Evolutionary conservation across 2,113 vertebrate genomes (phyloP).

Genomic region (Choloepus hoffmanni): DNA sequence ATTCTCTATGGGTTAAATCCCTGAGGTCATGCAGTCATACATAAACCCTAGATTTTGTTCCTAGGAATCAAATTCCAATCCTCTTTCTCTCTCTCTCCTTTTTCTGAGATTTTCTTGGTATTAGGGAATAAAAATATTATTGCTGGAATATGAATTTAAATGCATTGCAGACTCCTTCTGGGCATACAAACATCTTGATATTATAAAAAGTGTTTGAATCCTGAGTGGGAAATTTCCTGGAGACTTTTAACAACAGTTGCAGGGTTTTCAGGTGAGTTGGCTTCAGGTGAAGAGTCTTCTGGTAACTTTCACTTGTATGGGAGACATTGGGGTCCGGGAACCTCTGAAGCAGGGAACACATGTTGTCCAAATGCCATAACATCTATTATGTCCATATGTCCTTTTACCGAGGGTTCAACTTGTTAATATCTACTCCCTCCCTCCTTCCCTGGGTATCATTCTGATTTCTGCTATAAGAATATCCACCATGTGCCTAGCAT

Average conservation of each 20-base stretch:
- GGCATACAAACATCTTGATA: background rate
- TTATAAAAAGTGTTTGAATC: too few species aligned
- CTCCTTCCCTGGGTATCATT: background rate
- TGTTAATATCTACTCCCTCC: background rate
- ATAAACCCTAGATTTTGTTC: background rate
- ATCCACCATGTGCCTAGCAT: background rate
- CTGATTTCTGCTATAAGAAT: background rate
- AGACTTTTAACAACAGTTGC: too few species aligned
- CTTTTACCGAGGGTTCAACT: background rate
- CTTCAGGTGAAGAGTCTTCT: too few species aligned
- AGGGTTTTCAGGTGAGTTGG: background rate
- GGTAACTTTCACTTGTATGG: too few species aligned
- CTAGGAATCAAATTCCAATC: background rate
- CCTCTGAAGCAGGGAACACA: too few species aligned
- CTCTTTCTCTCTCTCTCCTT: background rate
- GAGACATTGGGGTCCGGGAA: too few species aligned
- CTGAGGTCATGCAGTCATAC: background rate
- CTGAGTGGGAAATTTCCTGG: too few species aligned
- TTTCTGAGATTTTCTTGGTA: background rate
- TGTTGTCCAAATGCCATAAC: fast-evolving
- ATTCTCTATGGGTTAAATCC: background rate
- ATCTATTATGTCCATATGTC: background rate
- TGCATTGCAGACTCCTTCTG: background rate
- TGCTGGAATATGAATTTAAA: background rate
- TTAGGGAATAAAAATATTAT: background rate